Conservation (phyloP, 2,888 invertebrate genomes). For the Athripsodes cinereus region DNA sequence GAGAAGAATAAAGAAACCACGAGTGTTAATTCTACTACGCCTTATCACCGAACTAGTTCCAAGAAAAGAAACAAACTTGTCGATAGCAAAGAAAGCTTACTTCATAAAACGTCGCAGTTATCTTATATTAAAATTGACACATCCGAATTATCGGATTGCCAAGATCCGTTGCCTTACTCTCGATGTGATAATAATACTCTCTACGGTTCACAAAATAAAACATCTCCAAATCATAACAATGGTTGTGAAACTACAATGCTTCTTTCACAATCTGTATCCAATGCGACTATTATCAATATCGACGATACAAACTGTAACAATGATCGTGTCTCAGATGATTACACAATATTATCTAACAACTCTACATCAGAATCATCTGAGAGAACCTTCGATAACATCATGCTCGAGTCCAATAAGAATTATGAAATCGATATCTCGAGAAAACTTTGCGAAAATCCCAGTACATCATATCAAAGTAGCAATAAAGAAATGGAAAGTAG, state of each 20-base stretch:
- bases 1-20: neutral
- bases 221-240: neutral
- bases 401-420: neutral
- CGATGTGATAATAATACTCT: neutral
- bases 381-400: neutral
- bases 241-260: neutral
- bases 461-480: neutral
- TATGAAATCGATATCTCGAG: neutral
- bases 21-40: neutral
- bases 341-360: neutral
- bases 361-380: conserved; percentile 8
- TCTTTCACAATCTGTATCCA: neutral
- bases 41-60: neutral
- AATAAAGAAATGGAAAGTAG: conserved; percentile 3
- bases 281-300: neutral
- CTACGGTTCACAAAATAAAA: neutral
- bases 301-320: neutral
- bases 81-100: neutral
- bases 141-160: neutral
- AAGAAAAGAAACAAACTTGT: neutral
- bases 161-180: neutral
- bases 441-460: conserved; percentile 1
- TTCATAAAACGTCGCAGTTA: neutral
- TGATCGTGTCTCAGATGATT: conserved; percentile 2
- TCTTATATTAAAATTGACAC: neutral